phyloP scores from a whole-genome alignment of 2,888 invertebrate genomes.

The Mycalesis mineus region DNA sequence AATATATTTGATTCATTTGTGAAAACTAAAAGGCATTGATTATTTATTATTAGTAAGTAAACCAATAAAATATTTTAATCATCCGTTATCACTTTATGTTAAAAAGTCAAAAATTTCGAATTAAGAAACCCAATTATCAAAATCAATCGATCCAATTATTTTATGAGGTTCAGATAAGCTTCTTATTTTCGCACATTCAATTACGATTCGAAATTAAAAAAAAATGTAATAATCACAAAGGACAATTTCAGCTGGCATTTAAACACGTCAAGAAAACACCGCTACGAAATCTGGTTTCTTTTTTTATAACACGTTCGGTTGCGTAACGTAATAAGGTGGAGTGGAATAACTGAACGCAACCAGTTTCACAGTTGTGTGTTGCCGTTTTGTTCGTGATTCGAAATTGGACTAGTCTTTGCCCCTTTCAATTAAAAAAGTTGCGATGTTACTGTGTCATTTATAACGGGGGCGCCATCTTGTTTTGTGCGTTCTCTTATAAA shows the following conservation, averaged over 20 bases:
- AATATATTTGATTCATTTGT: no score
- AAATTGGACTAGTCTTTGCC: slow-evolving; percentile 37
- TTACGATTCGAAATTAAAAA: slow-evolving; percentile 3
- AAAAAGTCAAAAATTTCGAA: no score
- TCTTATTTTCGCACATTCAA: neutral
- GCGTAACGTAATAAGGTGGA: slow-evolving; percentile 48
- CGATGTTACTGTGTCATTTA: neutral
- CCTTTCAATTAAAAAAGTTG: slow-evolving; percentile 25
- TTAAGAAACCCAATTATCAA: neutral
- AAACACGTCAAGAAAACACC: slow-evolving; percentile 46
- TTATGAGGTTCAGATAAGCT: slow-evolving; percentile 10
- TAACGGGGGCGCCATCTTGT: slow-evolving; percentile 2
- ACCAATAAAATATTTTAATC: no score
- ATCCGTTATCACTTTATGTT: no score
- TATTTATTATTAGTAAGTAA: no score
- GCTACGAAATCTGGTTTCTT: slow-evolving; percentile 54
- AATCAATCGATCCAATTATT: slow-evolving; percentile 2
- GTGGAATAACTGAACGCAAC: slow-evolving; percentile 36
- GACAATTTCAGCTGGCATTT: slow-evolving; percentile 29
- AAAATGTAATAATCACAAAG: slow-evolving; percentile 22
- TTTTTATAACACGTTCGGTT: slow-evolving; percentile 47
- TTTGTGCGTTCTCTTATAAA: neutral
- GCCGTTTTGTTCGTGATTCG: slow-evolving; percentile 34
- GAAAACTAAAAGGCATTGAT: no score
- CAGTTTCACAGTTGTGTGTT: slow-evolving; percentile 37